Base-by-base conservation (phyloP, 2,888 invertebrate genomes). In the Drosophila putrida region DNA sequence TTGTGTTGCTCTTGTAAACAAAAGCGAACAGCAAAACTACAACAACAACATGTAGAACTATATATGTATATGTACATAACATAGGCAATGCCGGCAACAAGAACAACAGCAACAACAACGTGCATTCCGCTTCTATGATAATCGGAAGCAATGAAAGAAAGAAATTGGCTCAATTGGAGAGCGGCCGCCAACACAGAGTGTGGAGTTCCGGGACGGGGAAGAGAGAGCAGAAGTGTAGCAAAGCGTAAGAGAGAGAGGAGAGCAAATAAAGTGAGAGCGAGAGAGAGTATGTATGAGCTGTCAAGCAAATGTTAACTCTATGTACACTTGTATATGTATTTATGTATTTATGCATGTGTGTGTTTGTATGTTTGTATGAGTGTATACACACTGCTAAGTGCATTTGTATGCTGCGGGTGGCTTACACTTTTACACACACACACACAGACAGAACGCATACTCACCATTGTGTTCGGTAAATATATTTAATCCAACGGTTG, bases 391-490 rank as follows among this genome's bases (percentile, higher is more conserved):
- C 50, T 49, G 57, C n/a, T 67, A 65, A 67, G 64, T 79, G 75
- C 78, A 79, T 75, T 72, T 74, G 62, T 71, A 60, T 79, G 75
- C 70, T 75, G 76, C 68, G 71, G 62, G 74, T 70, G 77, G 61
- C 57, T 70, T 62, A 64, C n/a, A n/a, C n/a, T n/a, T 44, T 41
- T 61, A 67, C 61, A 65, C n/a, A 53, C 28, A 39, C 0, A 46
- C 31, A 59, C 51, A 60, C 15, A 60, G 39, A 60, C 11, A 44
- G 25, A 27, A 54, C 39, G 50, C 27, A 61, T 77, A 94, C 96
- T 95, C 94, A 98, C 98, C 98, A 93, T 96, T 97, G 93, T 98
- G 98, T 94, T 98, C 98, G 41, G 97, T 97, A 93, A 98, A 98
- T 93, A 98, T 97, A 93, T 98, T 98, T 90, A 97, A 96, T 90